Evolutionary conservation across 1,140 invertebrate species (phyloP), one percentile per base, ranked within the genome.

Genomic region (Antheraea pernyi): DNA sequence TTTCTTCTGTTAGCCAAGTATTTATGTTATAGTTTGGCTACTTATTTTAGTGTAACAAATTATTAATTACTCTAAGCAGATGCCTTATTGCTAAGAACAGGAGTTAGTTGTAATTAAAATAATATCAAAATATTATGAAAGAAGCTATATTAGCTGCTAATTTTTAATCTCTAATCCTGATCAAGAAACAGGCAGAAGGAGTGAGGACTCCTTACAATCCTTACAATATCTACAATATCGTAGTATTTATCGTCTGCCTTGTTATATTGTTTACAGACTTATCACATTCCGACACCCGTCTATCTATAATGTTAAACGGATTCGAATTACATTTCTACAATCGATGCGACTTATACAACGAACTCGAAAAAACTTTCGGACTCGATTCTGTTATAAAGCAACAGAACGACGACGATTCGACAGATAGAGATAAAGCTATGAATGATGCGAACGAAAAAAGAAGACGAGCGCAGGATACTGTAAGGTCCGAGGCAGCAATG

Each of bases 291-390:
- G 98, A 99, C 87, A 98, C 98, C 7, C 95, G 99, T 60, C 91
- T 99, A 18, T 98, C 97, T 58, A 95, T 99, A 36, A 97, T 98
- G 93, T 90, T 99, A 65, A 99, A 99, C 94, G 98, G 98, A 8
- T 97, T 99, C 85, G 98, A 99, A 91, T 90, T 99, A 62, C 98
- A 99, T 92, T 95, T 99, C 9, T 99, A 99, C 89, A 99, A 99
- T 93, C 94, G 98, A 70, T 98, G 97, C 71, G 94, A 96, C 76
- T 88, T 98, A 36, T 99, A 99, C 93, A 95, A 95, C 76, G 94
- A 95, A 85, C 93, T 99, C 68, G 98, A 99, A 84, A 97, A 97
- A 91, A 93, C 96, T 16, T 99, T 99, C 93, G 97, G 97, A 13
- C 90, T 99, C 42, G 96, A 97, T 62, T 93, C 96, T 37, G 94